Base-by-base conservation (phyloP, 2,113 vertebrate species). In the Eleginops maclovinus region DNA sequence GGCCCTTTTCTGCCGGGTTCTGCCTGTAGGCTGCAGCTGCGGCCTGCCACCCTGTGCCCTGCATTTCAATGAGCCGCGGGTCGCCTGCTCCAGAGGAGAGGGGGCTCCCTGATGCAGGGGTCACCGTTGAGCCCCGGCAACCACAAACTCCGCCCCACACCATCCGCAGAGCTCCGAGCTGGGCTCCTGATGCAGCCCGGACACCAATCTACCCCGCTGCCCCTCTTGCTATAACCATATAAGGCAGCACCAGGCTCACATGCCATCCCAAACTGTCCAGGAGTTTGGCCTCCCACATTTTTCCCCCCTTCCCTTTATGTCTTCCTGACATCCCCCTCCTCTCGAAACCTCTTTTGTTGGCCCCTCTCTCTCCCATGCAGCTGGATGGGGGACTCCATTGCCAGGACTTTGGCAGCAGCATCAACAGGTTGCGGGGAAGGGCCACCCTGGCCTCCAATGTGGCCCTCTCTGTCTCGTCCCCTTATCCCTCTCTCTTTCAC, bases 1-100 rank as follows among this genome's bases (percentile, higher is more conserved):
- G 24, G 91, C 62, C 84, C 89, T 91, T 93, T 91, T 93, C 91
- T 79, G 60, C 90, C 91, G 86, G 87, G 89, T 70, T 89, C 89
- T 91, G 91, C 94, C 94, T 93, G 93, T 91, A 91, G 94, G 90
- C 82, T 95, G 94, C 95, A 96, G 95, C 96, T 97, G 96, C 95
- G 90, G 87, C 88, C 82, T 85, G 92, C 75, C 78, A 44, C 87
- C 92, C 93, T 85, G 91, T 92, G 93, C 93, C 93, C 94, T 87
- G 96, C 93, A 96, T 96, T 91, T 93, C 94, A 97, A 96, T 94
- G 95, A 96, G 94, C 89, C 61, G 11, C 75, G 53, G 44, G 74
- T 90, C 90, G 68, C 90, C 81, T 84, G 82, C 93, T 83, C 92
- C 79, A 93, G 88, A 59, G 53, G 77, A 81, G 88, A 92, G 86